phyloP scores from a whole-genome alignment of 2,888 invertebrate genomes.

The Brenthis hecate region DNA sequence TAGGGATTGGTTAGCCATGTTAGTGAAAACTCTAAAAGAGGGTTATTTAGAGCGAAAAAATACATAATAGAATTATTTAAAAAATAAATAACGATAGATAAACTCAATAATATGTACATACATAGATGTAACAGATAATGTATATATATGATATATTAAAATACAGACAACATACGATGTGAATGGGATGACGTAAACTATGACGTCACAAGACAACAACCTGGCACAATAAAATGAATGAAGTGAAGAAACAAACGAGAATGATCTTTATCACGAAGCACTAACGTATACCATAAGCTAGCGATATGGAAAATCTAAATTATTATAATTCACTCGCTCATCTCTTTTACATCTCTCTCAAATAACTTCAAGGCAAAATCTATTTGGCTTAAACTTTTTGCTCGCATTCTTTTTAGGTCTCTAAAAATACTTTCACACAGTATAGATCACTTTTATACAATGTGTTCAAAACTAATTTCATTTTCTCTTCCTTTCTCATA shows the following conservation, averaged over 20 bases:
- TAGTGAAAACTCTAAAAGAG: slow-evolving; percentile 17
- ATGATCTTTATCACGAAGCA: not conserved
- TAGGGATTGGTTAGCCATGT: slow-evolving; percentile 41
- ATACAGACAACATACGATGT: slow-evolving; percentile 1
- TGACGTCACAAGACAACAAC: slow-evolving; percentile 10
- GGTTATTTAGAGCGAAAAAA: not conserved
- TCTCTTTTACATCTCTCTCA: not conserved
- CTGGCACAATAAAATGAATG: slow-evolving; percentile 4
- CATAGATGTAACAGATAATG: not conserved
- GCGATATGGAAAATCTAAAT: slow-evolving; percentile 5
- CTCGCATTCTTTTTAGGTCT: no score
- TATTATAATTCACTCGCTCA: not conserved
- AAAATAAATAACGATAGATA: not conserved
- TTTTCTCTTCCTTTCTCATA: no score
- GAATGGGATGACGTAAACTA: not conserved
- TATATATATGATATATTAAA: not conserved
- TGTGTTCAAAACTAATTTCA: no score
- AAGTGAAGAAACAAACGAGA: slow-evolving; percentile 4
- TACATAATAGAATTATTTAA: not conserved
- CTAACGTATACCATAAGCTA: not conserved
- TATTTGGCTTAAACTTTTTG: no score
- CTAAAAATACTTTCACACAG: no score
- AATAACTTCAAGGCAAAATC: no score
- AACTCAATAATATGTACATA: not conserved
- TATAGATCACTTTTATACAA: no score